Evolutionary conservation across 2,888 invertebrate species (phyloP), one percentile per base, ranked within the genome.

Genomic region (Stenurella melanura): DNA sequence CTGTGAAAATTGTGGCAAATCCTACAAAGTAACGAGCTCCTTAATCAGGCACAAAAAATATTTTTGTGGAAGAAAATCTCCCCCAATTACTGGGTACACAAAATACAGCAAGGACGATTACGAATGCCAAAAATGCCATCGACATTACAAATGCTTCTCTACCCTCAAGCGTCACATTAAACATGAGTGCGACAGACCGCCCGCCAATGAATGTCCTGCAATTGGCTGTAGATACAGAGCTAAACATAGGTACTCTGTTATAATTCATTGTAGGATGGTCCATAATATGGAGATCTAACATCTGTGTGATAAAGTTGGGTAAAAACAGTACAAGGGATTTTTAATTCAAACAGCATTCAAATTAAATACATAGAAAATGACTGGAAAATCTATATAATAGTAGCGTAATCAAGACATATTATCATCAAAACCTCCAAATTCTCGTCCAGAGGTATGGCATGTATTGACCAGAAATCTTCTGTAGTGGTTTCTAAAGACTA

Each of bases 1-100:
- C 18, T 87, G 87, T 68, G 79, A 81, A 5, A 81, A 69, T 10
- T 87, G 87, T 74, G 84, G 84, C 19, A 86, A 85, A 80, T 74
- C 73, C 10, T 87, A 86, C 75, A 85, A 86, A 78, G 84, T 85
- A 69, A 75, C 77, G 18, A 83, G 83, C 67, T 86, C 85, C 63
- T 78, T 87, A 69, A 81, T 82, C 19, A 82, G 85, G 12, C 87
- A 87, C 71, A 70, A 64, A 26, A 81, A 80, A 63, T 85, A 84
- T 57, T 83, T 79, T 50, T 85, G 85, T 72, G 82, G 84, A 17
- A 78, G 80, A 50, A 83, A 82, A 71, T 81, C 83, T 12, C 82
- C 83, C 6, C 83, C 83, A 12, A 75, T 85, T 57, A 83, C 83
- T 0, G 84, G 84, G 18, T 85, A 83, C 67, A 80, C 73, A 3